Percentiles rank a stretch among this genome's conserved stretches.
Evolutionary conservation across 2,797 vertebrate species (phyloP).

Genomic region (Hydrolagus colliei): DNA sequence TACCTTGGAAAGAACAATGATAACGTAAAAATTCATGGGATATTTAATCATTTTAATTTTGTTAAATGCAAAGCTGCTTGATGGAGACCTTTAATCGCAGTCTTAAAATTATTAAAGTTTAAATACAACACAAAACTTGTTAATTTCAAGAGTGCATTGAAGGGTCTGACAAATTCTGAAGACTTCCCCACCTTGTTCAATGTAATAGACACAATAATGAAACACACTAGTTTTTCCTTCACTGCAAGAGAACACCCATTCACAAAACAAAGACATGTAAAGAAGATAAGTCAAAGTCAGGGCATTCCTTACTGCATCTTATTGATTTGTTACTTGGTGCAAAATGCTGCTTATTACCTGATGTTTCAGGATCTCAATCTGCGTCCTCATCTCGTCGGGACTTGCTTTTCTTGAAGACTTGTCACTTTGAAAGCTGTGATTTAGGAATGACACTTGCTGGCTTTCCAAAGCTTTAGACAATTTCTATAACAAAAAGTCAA

Average conservation of each 20-base stretch:
- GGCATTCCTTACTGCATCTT: neutral
- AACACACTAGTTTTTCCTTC: too few species aligned
- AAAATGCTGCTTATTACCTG: constrained; percentile 1
- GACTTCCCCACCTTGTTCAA: too few species aligned
- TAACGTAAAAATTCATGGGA: neutral
- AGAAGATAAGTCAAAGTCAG: neutral
- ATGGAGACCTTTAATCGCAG: too few species aligned
- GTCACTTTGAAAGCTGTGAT: neutral
- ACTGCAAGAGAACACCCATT: too few species aligned
- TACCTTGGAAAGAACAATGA: constrained; percentile 13
- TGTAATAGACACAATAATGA: too few species aligned
- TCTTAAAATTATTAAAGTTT: too few species aligned
- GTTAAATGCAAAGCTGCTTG: neutral
- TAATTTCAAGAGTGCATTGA: too few species aligned
- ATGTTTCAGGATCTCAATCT: constrained; percentile 30
- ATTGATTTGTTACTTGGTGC: neutral
- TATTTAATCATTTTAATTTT: neutral
- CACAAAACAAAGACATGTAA: too few species aligned
- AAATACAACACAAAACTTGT: too few species aligned
- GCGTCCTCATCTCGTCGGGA: constrained; percentile 25
- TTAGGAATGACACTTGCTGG: neutral
- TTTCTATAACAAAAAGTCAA: constrained; percentile 10
- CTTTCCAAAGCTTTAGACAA: constrained; percentile 10
- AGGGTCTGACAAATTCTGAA: too few species aligned
- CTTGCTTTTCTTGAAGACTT: neutral